Evolutionary conservation across 1,140 invertebrate species (phyloP).

Genomic region (Drosophila sp.): DNA sequence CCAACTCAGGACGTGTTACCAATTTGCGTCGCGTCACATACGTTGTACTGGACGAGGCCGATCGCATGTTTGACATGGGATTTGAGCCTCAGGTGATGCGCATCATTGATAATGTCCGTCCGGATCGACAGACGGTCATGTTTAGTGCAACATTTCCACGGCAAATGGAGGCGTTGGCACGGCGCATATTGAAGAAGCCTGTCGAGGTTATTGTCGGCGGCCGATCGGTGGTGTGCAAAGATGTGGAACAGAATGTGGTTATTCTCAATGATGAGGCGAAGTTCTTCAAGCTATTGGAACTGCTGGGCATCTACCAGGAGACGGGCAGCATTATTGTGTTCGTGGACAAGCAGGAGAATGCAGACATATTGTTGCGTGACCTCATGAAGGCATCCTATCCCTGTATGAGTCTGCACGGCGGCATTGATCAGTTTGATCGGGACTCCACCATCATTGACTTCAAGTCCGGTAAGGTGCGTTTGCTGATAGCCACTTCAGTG

Average conservation of each 20-base stretch:
- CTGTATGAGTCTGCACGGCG: constrained; percentile 98
- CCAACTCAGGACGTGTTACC: constrained; percentile 98
- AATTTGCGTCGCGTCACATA: constrained; percentile 98
- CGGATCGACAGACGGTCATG: constrained; percentile 98
- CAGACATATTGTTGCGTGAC: constrained; percentile 97
- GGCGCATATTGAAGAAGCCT: constrained; percentile 96
- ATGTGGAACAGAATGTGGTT: constrained; percentile 98
- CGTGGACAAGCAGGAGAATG: constrained; percentile 99
- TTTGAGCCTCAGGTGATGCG: constrained; percentile 99
- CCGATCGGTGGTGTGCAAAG: constrained; percentile 98
- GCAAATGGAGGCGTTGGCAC: constrained; percentile 99
- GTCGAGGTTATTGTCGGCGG: constrained; percentile 99
- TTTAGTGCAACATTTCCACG: constrained; percentile 99
- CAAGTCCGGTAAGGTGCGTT: constrained; percentile 95
- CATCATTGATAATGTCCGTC: constrained; percentile 98
- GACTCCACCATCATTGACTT: constrained; percentile 99
- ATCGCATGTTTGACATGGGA: constrained; percentile 99
- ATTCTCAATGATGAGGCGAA: constrained; percentile 98
- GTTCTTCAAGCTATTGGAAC: constrained; percentile 98
- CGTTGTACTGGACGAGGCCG: constrained; percentile 99
- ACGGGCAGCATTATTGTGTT: constrained; percentile 98
- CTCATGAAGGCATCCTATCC: constrained; percentile 98
- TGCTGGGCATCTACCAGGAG: constrained; percentile 97
- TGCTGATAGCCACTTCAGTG: constrained; percentile 97
- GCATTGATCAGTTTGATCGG: constrained; percentile 99